Conservation (phyloP, 2,113 vertebrate species). For the Gadus macrocephalus region DNA sequence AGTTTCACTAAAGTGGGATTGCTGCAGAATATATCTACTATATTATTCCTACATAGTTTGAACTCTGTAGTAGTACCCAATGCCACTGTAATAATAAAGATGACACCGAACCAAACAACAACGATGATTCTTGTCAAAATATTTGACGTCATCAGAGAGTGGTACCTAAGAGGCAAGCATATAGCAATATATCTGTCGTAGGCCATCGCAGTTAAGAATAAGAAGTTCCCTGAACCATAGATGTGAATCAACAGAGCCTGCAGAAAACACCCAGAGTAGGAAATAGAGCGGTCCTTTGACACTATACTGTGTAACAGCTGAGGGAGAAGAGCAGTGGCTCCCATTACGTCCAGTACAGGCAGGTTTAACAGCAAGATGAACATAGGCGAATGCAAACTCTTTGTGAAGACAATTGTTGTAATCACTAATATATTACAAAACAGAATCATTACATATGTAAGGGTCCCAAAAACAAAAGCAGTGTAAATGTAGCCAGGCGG, state of each 20-base stretch:
- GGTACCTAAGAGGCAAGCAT: slow-evolving; percentile 59
- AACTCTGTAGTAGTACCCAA: slow-evolving; percentile 12
- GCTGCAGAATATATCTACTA: slow-evolving; percentile 62
- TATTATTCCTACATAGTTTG: slow-evolving; percentile 44
- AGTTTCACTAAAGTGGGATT: slow-evolving; percentile 57
- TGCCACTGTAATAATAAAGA: slow-evolving; percentile 29
- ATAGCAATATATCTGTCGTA: slow-evolving; percentile 67
- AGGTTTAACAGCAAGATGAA: slow-evolving; percentile 61
- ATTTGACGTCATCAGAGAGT: slow-evolving; percentile 42
- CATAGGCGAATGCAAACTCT: slow-evolving; percentile 61
- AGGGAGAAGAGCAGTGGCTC: slow-evolving; percentile 58
- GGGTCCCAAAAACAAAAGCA: slow-evolving; percentile 40
- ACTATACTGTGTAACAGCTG: slow-evolving; percentile 46
- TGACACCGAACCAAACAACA: slow-evolving; percentile 36
- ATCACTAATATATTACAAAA: slow-evolving; percentile 52
- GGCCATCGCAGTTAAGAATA: slow-evolving; percentile 59
- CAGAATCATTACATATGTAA: slow-evolving; percentile 47
- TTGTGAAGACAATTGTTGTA: slow-evolving; percentile 39
- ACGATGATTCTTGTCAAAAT: slow-evolving; percentile 41
- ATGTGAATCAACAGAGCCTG: slow-evolving; percentile 56
- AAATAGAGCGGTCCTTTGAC: slow-evolving; percentile 45
- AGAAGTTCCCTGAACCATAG: slow-evolving; percentile 47
- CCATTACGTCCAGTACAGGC: slow-evolving; percentile 57
- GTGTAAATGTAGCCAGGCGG: slow-evolving; percentile 36
- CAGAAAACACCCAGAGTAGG: slow-evolving; percentile 44